These are phyloP conservation scores for Platyrinchus mystaceus DNA, from an alignment of 2,797 vertebrate species.

Conservation along the genomic window DNA sequence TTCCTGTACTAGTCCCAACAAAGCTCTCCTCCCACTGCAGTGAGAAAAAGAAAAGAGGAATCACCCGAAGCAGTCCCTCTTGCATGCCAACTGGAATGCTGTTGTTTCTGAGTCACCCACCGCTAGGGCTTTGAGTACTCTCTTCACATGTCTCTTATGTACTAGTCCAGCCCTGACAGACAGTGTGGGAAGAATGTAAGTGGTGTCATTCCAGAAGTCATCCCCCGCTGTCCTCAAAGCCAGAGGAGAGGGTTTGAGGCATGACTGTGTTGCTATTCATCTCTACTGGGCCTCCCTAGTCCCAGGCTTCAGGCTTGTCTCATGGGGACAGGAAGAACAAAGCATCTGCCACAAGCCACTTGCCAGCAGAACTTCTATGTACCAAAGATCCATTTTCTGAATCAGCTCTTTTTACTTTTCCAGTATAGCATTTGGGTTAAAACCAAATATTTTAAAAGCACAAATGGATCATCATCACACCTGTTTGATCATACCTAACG, in stretches of 20 bases:
- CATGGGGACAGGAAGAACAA: background rate
- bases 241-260: background rate
- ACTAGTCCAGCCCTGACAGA: background rate
- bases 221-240: background rate
- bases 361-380: background rate
- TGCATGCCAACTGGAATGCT: background rate
- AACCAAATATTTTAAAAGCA: background rate
- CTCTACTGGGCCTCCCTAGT: background rate
- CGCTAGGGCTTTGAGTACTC: background rate
- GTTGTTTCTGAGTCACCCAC: background rate
- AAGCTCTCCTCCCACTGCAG: background rate
- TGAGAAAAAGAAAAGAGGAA: background rate
- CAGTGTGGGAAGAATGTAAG: constrained; percentile 30
- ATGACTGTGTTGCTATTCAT: background rate
- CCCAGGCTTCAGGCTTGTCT: background rate
- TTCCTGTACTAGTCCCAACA: background rate
- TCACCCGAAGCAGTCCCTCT: background rate
- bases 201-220: background rate
- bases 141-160: constrained; percentile 24
- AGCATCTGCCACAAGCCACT: background rate
- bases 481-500: accelerated
- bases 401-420: background rate
- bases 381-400: background rate
- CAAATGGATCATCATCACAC: background rate
- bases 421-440: background rate